Percentiles rank a stretch among this genome's conserved stretches.
Conservation (phyloP, 92 coral and sea anemone species). For the Palythoa grandiflora region DNA sequence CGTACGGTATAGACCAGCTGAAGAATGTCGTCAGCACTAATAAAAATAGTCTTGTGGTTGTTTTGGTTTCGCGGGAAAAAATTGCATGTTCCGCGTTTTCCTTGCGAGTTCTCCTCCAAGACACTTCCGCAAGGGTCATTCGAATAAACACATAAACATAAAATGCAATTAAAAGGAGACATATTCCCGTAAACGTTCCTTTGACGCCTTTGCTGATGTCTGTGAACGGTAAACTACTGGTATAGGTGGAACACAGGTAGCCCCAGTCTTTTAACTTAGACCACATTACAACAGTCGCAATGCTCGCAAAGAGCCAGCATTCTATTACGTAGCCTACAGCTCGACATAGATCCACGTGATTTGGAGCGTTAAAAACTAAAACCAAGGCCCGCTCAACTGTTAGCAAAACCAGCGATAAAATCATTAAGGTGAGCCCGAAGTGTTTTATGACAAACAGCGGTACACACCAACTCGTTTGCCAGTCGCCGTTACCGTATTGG, state of each 20-base stretch:
- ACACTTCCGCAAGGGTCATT: conserved; percentile 49
- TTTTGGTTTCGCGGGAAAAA: conserved; percentile 66
- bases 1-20: conserved; percentile 83
- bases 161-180: conserved; percentile 66
- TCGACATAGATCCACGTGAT: conserved; percentile 80
- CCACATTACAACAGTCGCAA: conserved; percentile 82
- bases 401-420: conserved; percentile 73
- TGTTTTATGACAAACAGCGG: conserved; percentile 84
- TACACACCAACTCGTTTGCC: conserved; percentile 79
- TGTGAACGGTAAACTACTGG: conserved; percentile 66
- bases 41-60: conserved; percentile 76
- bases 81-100: conserved; percentile 46
- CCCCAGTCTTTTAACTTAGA: conserved; percentile 87
- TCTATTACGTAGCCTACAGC: conserved; percentile 86
- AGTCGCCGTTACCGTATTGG: conserved; percentile 77
- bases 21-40: conserved; percentile 74
- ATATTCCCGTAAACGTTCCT: conserved; percentile 62
- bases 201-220: conserved; percentile 81
- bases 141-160: conserved; percentile 73
- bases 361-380: conserved; percentile 67
- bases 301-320: conserved; percentile 86
- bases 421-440: conserved; percentile 77
- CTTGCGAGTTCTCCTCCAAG: conserved; percentile 41
- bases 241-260: conserved; percentile 81
- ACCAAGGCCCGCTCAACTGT: conserved; percentile 77